Percentiles rank a stretch among this genome's conserved stretches.
Conservation (phyloP, 2,888 invertebrate species). For the Cheilosia impressa region DNA sequence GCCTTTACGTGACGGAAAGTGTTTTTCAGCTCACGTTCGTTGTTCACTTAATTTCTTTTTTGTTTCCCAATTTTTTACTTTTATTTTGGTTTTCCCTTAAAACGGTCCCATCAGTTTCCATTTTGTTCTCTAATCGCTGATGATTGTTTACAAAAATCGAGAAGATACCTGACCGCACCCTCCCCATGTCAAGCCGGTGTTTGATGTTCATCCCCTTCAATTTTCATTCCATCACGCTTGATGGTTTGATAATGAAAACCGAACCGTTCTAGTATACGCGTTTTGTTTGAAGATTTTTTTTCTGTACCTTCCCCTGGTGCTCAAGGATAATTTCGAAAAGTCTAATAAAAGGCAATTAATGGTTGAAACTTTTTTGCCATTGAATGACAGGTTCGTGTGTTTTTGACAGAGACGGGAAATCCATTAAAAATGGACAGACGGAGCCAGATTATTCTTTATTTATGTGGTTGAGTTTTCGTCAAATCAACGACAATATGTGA, state of each 20-base stretch:
- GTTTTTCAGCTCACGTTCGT: slow-evolving; percentile 64
- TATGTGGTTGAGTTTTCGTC: neutral
- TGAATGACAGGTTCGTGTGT: slow-evolving; percentile 46
- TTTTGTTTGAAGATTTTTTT: slow-evolving; percentile 34
- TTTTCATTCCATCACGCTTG: slow-evolving; percentile 42
- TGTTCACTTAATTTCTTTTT: slow-evolving; percentile 47
- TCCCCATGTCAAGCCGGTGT: slow-evolving; percentile 12
- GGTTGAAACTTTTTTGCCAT: slow-evolving; percentile 4
- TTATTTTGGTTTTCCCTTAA: slow-evolving; percentile 1
- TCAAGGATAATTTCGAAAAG: slow-evolving; percentile 41
- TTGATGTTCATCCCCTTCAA: slow-evolving; percentile 57
- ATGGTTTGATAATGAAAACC: slow-evolving; percentile 50
- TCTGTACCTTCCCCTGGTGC: neutral
- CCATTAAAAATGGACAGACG: neutral
- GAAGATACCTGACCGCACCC: slow-evolving; percentile 43
- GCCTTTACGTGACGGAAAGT: slow-evolving; percentile 63
- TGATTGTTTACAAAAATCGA: slow-evolving; percentile 63
- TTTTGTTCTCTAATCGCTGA: slow-evolving; percentile 56
- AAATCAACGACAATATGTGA: slow-evolving; percentile 19
- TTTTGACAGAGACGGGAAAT: slow-evolving; percentile 14
- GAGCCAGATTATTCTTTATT: slow-evolving; percentile 4
- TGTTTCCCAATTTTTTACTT: slow-evolving; percentile 1
- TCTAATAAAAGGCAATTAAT: slow-evolving; percentile 51
- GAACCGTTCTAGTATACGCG: neutral
- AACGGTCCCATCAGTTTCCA: slow-evolving; percentile 31